These are phyloP conservation scores for Epsilonema sp. DNA, from an alignment of 2,888 invertebrate species.

Conservation along the genomic window DNA sequence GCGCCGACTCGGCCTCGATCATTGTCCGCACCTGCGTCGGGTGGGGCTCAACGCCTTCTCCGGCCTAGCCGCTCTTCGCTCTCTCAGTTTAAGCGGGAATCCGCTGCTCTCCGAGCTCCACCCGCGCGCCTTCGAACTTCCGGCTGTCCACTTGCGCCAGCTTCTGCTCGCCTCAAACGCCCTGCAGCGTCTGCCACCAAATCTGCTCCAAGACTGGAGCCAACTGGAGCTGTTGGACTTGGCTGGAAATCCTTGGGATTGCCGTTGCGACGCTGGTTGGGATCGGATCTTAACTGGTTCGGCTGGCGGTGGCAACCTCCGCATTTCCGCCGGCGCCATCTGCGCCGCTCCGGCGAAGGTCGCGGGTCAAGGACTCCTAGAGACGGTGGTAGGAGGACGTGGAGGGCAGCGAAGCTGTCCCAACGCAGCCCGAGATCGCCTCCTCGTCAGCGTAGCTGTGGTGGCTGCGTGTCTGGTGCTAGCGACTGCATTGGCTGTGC, in stretches of 20 bases:
- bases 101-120: slow-evolving; percentile 1
- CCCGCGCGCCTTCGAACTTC: slow-evolving; percentile 6
- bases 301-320: neutral
- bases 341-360: neutral
- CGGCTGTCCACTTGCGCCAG: neutral
- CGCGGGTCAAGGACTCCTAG: neutral
- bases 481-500: neutral
- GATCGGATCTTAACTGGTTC: neutral
- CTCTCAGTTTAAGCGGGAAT: slow-evolving; percentile 6
- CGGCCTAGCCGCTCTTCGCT: slow-evolving; percentile 3
- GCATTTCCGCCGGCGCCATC: neutral
- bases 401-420: neutral
- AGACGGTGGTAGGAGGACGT: neutral
- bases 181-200: neutral
- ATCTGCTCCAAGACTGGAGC: slow-evolving; percentile 1
- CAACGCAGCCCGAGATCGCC: too few species aligned
- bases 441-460: neutral
- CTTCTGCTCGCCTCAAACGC: slow-evolving; percentile 4
- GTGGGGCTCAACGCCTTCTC: slow-evolving; percentile 9
- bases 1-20: neutral
- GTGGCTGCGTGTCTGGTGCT: neutral
- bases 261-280: slow-evolving; percentile 5
- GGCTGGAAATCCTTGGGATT: slow-evolving; percentile 7
- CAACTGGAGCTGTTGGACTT: slow-evolving; percentile 5
- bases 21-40: slow-evolving; percentile 1